Evolutionary conservation across 2,888 invertebrate genomes (phyloP), one percentile per base, ranked within the genome.

Genomic region (Conistra vaccinii): DNA sequence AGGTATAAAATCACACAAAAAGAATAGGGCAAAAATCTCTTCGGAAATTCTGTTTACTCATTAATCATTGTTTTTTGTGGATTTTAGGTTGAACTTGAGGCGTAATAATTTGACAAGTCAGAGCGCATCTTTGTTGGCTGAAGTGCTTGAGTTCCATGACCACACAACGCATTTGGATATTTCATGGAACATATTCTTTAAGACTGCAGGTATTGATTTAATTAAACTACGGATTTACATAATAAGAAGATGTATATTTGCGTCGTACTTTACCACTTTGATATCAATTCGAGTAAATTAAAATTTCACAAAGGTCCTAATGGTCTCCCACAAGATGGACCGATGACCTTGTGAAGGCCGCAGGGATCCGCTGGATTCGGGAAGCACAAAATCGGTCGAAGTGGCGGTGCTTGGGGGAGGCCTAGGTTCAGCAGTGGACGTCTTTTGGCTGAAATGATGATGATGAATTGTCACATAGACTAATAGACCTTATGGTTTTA

Each of bases 131-230:
- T 2, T 65, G 14, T 39, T 82, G 20, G 73, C 83, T 68, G 60
- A 82, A 48, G 73, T 61, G 10, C 0, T 83, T 2, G 65, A 67
- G 20, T 57, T 51, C 26, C 63, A 82, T 55, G 67, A 77, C 45
- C 29, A 42, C 12, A 60, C 57, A 2, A 68, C 32, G n/a, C 55
- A 70, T 39, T 83, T 81, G 57, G 83, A 78, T 17, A 20, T 81
- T 42, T 81, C 73, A 23, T 83, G 83, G 73, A 81, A 81, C 51
- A 58, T 17, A 14, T 82, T 81, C 26, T 23, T 26, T 51, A 53
- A 23, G 3, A 26, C 0, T 35, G n/a, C 0, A 75, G 60, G 76
- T 81, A 65, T 67, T 60, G 17, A 45, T 12, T 6, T 42, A 45
- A n/a, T 53, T 53, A 10, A n/a, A 10, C 10, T 23, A n/a, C 9